Evolutionary conservation across 2,888 invertebrate genomes (phyloP), one percentile per base, ranked within the genome.

Genomic region (Nemotelus nigrinus): DNA sequence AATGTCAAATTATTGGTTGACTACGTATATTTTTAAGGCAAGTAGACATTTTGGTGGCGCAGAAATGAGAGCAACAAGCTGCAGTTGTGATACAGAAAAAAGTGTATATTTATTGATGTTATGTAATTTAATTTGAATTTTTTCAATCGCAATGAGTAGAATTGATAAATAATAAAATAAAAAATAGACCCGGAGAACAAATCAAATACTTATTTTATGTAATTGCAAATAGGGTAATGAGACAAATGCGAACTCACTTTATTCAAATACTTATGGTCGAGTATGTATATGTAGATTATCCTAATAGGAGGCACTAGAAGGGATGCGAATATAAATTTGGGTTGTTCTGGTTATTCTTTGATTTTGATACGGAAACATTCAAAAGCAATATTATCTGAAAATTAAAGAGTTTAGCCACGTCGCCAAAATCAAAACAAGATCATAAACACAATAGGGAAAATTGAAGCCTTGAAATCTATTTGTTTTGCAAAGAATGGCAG

Each of bases 141-240:
- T 88, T 78, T 76, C 45, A 87, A 88, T 88, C 88, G 89, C 88
- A 88, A 88, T 86, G 88, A 84, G 80, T 77, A 81, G 88, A 87
- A 87, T 88, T 88, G 87, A 88, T 89, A 88, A 88, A 88, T 89
- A 88, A 88, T 88, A 68, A 65, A 88, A 88, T 88, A 88, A 88
- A 89, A 89, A 76, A 68, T 50, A 76, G 60, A 72, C 25, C 25
- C 1, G 25, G 25, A 25, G 25, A 25, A 65, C 55, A 67, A 72
- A 63, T 65, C 74, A 43, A n/a, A n/a, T n/a, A 64, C 74, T 72
- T 60, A 64, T 64, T 39, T 39, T 43, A 25, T 60, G 25, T 60
- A 25, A n/a, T 60, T 25, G 41, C 45, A 39, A 75, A n/a, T 76
- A 78, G 65, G 7, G 5, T 60, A 60, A 77, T 41, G 8, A 50